phyloP scores from a whole-genome alignment of 2,888 invertebrate species.

The Coelinius sp. region DNA sequence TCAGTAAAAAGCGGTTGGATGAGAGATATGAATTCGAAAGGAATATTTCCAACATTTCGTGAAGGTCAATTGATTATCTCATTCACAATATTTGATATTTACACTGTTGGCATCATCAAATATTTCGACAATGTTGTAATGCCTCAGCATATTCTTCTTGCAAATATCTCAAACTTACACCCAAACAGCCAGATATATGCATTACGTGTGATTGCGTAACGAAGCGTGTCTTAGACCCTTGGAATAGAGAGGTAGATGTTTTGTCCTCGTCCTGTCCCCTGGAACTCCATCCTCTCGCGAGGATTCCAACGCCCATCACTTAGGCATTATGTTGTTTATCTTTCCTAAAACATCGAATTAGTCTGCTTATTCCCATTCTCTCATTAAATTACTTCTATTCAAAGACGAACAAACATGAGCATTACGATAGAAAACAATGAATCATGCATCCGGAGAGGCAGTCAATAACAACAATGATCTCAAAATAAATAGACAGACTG shows the following conservation, averaged over 20 bases:
- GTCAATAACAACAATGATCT: not conserved
- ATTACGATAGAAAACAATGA: too few species aligned
- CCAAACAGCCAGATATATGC: not conserved
- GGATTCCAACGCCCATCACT: not conserved
- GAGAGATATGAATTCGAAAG: too few species aligned
- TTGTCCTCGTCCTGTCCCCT: not conserved
- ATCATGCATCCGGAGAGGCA: too few species aligned
- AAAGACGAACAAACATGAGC: too few species aligned
- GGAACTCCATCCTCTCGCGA: not conserved
- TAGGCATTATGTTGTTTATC: not conserved
- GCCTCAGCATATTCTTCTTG: not conserved
- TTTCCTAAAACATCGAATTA: not conserved
- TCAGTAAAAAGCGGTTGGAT: too few species aligned
- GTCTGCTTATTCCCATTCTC: not conserved
- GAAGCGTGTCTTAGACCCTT: not conserved
- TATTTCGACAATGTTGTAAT: not conserved
- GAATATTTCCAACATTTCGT: too few species aligned
- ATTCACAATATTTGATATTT: not conserved
- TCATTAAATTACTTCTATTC: not conserved
- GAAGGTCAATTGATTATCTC: not conserved
- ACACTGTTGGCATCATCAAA: not conserved
- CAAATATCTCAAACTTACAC: not conserved
- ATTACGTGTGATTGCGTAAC: not conserved
- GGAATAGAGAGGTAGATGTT: not conserved
- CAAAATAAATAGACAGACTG: constrained; percentile 5